Evolutionary conservation across 2,797 vertebrate species (phyloP), one percentile per base, ranked within the genome.

Genomic region (Euthynnus affinis): DNA sequence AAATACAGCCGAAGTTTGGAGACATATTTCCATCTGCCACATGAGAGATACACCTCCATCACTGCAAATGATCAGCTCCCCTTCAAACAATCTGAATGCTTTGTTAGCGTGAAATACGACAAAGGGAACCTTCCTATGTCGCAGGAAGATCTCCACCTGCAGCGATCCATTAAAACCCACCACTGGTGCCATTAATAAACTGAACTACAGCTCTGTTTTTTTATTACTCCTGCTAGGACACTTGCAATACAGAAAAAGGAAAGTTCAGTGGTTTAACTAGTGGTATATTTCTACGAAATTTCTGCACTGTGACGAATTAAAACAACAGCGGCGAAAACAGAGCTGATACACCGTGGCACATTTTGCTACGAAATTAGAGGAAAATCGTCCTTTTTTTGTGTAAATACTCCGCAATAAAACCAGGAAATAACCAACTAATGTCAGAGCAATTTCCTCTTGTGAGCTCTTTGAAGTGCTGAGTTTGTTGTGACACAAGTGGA

Each of bases 401-500:
- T 57, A 85, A 80, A 82, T 71, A 63, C 13, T 57, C 17, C 0
- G 32, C 56, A 76, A 64, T 65, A 78, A 78, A 77, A 48, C 44
- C 42, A 70, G 34, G 23, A 71, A 79, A 74, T 44, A 46, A 48
- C 42, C 40, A 68, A 51, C 69, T 65, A 44, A 74, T 81, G 82
- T 89, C 78, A 81, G 71, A 83, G 81, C 42, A 40, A 40, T 85
- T 89, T 82, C 62, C 80, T 74, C 59, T 29, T 27, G 66, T 46
- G 56, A 52, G 58, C 32, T 22, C 48, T 80, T 60, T 72, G 42
- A 71, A 83, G 52, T 53, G 57, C 49, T 55, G 23, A 27, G 32
- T 22, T 76, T 70, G 74, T 83, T 83, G 82, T 87, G 82, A 89
- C 77, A 80, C 58, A 42, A 89, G 86, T 71, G 81, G 80, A 88